Evolutionary conservation across 2,113 vertebrate species (phyloP), one percentile per base, ranked within the genome.

Genomic region (Python bivittatus): DNA sequence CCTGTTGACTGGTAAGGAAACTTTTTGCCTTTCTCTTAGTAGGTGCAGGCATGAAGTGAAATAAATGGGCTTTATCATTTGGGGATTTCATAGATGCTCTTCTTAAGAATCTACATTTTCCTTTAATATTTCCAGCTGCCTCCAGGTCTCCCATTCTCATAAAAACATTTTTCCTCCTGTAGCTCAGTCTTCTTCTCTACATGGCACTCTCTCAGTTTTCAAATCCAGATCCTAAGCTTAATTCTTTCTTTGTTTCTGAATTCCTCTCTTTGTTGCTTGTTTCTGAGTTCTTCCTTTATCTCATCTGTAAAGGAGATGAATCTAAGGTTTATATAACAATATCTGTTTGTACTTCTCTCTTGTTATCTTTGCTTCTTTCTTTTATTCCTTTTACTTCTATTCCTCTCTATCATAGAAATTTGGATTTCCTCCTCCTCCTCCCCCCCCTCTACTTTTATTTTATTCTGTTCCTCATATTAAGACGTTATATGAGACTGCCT

Each of bases 1-100:
- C 99, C 99, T 0, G 99, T 99, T 72, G 98, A 99, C 92, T 99
- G 99, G 99, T 99, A 96, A 98, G 98, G 60, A 23, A 0, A 20
- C 17, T 53, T 6, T 79, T 79, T 9, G 17, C 17, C 33, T 79
- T 52, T 15, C 23, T 48, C 25, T n/a, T 42, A 12, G 22, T 92
- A 33, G 7, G 8, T 38, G 8, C 29, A 33, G 23, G 83, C 56
- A 48, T 86, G 56, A 60, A 22, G 61, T n/a, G 38, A 23, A 22
- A 38, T 68, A 15, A 0, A 0, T 20, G 20, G 57, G 17, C 4
- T 25, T 23, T 54, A 72, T n/a, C 64, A 53, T 15, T 25, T 25
- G 44, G 85, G 60, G 11, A 38, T 54, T 54, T 86, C 12, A 25
- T 4, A 8, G 2, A 20, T 42, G 11, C 33, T 38, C 12, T 86